phyloP scores from a whole-genome alignment of 92 coral and sea anemone species.

The Epizoanthus ramosus region DNA sequence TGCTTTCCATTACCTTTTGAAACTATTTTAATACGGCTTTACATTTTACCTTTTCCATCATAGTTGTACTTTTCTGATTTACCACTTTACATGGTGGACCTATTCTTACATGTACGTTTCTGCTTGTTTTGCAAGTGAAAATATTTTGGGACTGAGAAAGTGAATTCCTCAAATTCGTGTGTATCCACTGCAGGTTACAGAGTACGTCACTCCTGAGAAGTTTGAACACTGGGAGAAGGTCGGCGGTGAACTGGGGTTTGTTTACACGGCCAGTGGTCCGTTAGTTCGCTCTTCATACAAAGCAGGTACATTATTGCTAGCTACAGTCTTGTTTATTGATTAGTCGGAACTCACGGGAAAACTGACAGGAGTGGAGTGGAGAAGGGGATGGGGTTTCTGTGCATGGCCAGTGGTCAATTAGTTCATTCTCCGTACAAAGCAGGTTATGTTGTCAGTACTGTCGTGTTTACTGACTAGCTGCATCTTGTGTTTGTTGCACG shows the following conservation, averaged over 20 bases:
- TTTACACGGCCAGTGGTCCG: slow-evolving; percentile 98
- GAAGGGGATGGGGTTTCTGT: slow-evolving; percentile 74
- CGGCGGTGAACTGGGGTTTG: slow-evolving; percentile 93
- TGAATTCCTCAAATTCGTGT: neutral
- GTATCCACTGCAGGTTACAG: slow-evolving; percentile 77
- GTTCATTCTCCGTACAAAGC: slow-evolving; percentile 98
- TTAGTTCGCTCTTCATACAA: slow-evolving; percentile 97
- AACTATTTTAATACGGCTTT: too few relatives aligned
- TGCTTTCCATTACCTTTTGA: too few relatives aligned
- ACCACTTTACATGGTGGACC: too few relatives aligned
- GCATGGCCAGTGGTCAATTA: slow-evolving; percentile 95
- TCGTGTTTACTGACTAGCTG: too few relatives aligned
- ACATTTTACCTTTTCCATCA: too few relatives aligned
- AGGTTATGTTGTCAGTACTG: slow-evolving; percentile 49
- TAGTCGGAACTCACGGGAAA: too few relatives aligned
- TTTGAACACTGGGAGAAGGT: slow-evolving; percentile 92
- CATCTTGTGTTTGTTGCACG: too few relatives aligned
- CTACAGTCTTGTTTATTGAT: too few relatives aligned
- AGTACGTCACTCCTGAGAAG: slow-evolving; percentile 94
- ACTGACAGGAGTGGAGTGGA: neutral
- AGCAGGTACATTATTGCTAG: slow-evolving; percentile 68
- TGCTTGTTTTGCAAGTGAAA: too few relatives aligned
- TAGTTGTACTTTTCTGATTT: too few relatives aligned
- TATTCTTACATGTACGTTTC: too few relatives aligned
- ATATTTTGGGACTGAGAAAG: neutral